phyloP scores from a whole-genome alignment of 2,888 invertebrate genomes.

The Acronicta alni region DNA sequence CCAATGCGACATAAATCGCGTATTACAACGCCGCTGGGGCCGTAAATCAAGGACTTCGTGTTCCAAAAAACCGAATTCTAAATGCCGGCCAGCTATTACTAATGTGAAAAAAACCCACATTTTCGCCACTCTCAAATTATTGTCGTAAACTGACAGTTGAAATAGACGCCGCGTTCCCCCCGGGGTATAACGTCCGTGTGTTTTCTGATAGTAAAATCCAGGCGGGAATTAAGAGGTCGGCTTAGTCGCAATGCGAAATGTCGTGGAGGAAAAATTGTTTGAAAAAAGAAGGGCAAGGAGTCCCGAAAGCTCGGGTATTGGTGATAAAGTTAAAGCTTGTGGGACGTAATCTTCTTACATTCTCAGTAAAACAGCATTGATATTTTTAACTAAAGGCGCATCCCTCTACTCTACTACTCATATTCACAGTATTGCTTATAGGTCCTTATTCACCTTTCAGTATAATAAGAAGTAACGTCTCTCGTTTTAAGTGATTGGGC shows the following conservation, averaged over 20 bases:
- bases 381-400: too few species aligned
- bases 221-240: conserved; percentile 19
- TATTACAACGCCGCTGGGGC: conserved; percentile 14
- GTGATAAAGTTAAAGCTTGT: conserved; percentile 22
- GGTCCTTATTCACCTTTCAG: too few species aligned
- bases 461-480: too few species aligned
- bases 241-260: conserved; percentile 55
- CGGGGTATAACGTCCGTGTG: neutral
- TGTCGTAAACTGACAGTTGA: conserved; percentile 1
- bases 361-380: neutral
- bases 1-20: conserved; percentile 23
- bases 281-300: neutral
- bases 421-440: too few species aligned
- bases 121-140: conserved; percentile 7
- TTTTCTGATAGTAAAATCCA: conserved; percentile 27
- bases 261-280: conserved; percentile 31
- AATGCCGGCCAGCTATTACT: conserved; percentile 16
- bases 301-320: neutral
- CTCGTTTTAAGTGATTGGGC: too few species aligned
- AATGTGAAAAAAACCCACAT: conserved; percentile 7
- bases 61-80: conserved; percentile 9
- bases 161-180: conserved; percentile 1
- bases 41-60: conserved; percentile 34
- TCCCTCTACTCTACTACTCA: too few species aligned
- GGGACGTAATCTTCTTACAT: conserved; percentile 17